Evolutionary conservation across 1,140 invertebrate species (phyloP).

Genomic region (Homarus americanus): DNA sequence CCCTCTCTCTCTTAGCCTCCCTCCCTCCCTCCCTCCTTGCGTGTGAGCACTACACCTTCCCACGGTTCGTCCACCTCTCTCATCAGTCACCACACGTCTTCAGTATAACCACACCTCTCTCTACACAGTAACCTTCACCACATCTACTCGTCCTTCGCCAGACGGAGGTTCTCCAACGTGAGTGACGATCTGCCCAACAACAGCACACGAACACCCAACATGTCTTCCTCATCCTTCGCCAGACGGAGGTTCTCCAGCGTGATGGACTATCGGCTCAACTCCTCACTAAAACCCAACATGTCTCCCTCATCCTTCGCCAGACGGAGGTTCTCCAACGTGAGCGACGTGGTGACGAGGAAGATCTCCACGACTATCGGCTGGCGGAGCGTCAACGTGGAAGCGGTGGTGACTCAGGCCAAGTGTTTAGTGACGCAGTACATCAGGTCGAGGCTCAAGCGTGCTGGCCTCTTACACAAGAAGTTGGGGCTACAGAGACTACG

Average conservation of each 20-base stretch:
- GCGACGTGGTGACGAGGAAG: slow-evolving; percentile 84
- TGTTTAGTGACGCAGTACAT: slow-evolving; percentile 84
- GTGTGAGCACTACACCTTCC: not conserved
- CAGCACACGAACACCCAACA: not conserved
- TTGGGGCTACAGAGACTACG: slow-evolving; percentile 84
- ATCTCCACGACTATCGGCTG: slow-evolving; percentile 86
- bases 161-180: not conserved
- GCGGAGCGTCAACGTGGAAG: slow-evolving; percentile 78
- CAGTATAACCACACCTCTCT: no score
- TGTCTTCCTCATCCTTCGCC: not conserved
- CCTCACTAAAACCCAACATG: not conserved
- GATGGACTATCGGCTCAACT: no score
- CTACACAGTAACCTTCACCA: not conserved
- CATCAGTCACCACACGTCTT: not conserved
- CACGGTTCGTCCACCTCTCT: not conserved
- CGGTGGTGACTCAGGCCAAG: slow-evolving; percentile 80
- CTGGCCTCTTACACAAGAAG: slow-evolving; percentile 84
- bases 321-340: slow-evolving; percentile 84
- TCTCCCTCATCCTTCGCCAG: slow-evolving; percentile 76
- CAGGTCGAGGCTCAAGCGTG: slow-evolving; percentile 82
- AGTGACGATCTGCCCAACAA: no score
- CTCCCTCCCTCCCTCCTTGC: no score
- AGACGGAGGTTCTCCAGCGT: not conserved
- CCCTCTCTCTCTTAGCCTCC: no score
- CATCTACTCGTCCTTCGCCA: not conserved